Percentiles rank a stretch among this genome's conserved stretches.
Conservation (phyloP, 2,888 invertebrate species). For the Cloeon dipterum region DNA sequence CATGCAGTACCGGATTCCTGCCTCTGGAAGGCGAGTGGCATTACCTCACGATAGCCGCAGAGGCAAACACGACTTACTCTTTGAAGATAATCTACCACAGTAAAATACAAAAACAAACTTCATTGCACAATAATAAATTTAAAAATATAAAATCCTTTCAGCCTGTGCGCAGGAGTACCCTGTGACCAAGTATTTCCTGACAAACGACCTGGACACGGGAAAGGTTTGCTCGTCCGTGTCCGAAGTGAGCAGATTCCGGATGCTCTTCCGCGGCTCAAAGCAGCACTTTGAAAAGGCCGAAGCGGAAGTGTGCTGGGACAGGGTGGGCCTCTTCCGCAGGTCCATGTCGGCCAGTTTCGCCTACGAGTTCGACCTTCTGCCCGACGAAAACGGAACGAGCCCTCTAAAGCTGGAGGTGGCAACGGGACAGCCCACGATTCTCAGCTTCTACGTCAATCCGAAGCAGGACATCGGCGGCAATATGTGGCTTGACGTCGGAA, state of each 20-base stretch:
- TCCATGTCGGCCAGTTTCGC: constrained; percentile 51
- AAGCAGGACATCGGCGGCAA: constrained; percentile 63
- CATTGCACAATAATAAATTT: constrained; percentile 1
- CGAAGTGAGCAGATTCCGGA: constrained; percentile 1
- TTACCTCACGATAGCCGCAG: constrained; percentile 8
- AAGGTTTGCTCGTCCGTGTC: constrained; percentile 4
- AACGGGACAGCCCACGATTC: constrained; percentile 32
- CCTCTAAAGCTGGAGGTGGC: constrained; percentile 43
- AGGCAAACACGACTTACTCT: neutral
- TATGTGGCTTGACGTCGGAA: constrained; percentile 41
- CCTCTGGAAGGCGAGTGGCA: constrained; percentile 12
- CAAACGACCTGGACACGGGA: constrained; percentile 4
- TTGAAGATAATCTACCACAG: constrained; percentile 1
- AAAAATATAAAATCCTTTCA: neutral
- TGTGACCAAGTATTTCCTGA: constrained; percentile 3
- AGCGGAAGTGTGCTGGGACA: constrained; percentile 4
- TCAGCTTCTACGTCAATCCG: constrained; percentile 45
- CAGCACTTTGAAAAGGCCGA: neutral
- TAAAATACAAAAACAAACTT: too few species aligned
- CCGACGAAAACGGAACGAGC: constrained; percentile 34
- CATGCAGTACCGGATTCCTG: constrained; percentile 10
- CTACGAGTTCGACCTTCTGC: constrained; percentile 47
- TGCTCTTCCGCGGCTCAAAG: neutral
- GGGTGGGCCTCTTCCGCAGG: constrained; percentile 22
- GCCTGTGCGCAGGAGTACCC: constrained; percentile 4